Conservation (phyloP, 2,888 invertebrate species). For the Mellilla xanthometata region DNA sequence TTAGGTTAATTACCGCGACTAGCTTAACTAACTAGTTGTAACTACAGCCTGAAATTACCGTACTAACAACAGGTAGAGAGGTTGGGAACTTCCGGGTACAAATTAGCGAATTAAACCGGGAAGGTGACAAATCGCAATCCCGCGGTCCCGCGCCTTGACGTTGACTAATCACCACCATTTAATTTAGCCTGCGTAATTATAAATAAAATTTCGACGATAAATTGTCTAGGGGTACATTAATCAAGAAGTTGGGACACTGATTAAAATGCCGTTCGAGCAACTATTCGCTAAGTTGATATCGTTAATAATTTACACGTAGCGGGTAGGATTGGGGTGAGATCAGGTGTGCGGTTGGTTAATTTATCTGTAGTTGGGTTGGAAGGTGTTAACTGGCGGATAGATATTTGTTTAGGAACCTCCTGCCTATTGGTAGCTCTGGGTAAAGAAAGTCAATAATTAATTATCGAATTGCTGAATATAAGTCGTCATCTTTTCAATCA, state of each 20-base stretch:
- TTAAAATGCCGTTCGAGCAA: constrained; percentile 81
- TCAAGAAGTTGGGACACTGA: constrained; percentile 84
- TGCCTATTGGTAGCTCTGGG: neutral
- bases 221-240: constrained; percentile 77
- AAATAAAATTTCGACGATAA: constrained; percentile 82
- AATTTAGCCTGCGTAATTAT: constrained; percentile 80
- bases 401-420: constrained; percentile 16
- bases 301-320: constrained; percentile 78
- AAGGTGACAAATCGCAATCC: constrained; percentile 78
- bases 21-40: constrained; percentile 43
- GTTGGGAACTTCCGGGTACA: constrained; percentile 70
- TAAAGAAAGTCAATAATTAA: too few relatives aligned
- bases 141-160: constrained; percentile 70
- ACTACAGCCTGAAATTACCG: constrained; percentile 61
- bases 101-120: constrained; percentile 75
- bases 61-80: constrained; percentile 62
- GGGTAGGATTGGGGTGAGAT: constrained; percentile 56
- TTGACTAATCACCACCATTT: constrained; percentile 78
- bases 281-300: constrained; percentile 79
- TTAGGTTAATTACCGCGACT: constrained; percentile 56
- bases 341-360: constrained; percentile 57
- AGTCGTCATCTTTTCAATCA: too few relatives aligned
- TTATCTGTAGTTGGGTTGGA: constrained; percentile 30
- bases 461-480: too few relatives aligned
- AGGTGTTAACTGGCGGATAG: constrained; percentile 18